Conservation (phyloP, 2,113 vertebrate genomes). For the Phaetusa simplex region DNA sequence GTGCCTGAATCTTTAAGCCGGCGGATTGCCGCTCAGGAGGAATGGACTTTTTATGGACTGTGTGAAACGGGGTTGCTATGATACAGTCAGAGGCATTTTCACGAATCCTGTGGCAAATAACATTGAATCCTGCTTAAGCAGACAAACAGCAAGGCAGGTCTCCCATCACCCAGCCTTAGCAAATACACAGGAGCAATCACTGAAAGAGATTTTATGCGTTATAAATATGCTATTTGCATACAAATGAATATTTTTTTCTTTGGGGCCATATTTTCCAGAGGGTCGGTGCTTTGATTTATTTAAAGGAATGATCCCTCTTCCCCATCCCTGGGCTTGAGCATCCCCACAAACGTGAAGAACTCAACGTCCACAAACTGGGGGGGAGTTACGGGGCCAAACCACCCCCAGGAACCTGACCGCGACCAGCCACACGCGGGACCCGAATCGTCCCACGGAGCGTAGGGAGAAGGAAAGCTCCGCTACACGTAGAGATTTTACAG, state of each 20-base stretch:
- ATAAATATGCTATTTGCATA: not conserved
- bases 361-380: accelerated
- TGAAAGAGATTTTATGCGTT: not conserved
- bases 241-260: not conserved
- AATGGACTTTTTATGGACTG: slow-evolving; percentile 32
- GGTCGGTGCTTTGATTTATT: not conserved
- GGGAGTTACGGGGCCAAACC: not conserved
- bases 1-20: not conserved
- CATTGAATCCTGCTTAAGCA: slow-evolving; percentile 49
- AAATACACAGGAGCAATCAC: not conserved
- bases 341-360: not conserved
- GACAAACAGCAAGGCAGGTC: slow-evolving; percentile 26
- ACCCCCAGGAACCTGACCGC: accelerated
- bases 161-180: slow-evolving; percentile 14
- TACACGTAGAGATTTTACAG: not conserved
- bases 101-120: slow-evolving; percentile 62
- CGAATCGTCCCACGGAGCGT: accelerated
- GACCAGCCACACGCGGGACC: not conserved
- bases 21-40: not conserved
- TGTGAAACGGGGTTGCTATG: slow-evolving; percentile 70
- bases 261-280: not conserved
- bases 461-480: not conserved
- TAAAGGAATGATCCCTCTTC: not conserved
- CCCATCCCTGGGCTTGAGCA: not conserved
- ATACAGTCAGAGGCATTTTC: slow-evolving; percentile 69